Percentiles rank a stretch among this genome's conserved stretches.
Conservation (phyloP, 2,888 invertebrate genomes). For the Microdon myrmicae region DNA sequence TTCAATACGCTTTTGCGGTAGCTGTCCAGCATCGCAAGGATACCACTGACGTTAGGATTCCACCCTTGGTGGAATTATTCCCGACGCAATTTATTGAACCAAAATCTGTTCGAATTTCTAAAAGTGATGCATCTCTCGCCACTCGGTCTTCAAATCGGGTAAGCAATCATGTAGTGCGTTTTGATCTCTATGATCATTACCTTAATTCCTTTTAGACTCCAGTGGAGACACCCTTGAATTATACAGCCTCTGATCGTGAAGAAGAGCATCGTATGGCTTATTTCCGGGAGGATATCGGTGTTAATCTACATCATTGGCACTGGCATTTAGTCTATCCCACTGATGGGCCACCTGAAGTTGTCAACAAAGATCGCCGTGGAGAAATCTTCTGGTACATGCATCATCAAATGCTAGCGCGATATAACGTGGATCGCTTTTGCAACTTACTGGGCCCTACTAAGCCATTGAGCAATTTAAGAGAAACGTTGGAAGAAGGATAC, state of each 20-base stretch:
- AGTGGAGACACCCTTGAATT: constrained; percentile 75
- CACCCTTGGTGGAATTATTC: constrained; percentile 78
- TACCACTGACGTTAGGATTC: constrained; percentile 67
- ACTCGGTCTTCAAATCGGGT: constrained; percentile 65
- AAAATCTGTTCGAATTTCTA: constrained; percentile 73
- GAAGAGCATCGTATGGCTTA: constrained; percentile 82
- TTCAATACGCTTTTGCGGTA: constrained; percentile 79
- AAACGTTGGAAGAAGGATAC: constrained; percentile 78
- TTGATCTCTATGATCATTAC: background rate
- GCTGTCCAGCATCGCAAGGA: constrained; percentile 71
- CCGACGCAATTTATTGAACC: constrained; percentile 83
- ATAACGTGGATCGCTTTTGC: constrained; percentile 78
- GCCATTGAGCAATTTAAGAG: constrained; percentile 73
- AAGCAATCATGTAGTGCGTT: constrained; percentile 3
- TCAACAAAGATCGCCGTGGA: constrained; percentile 75
- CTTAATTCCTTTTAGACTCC: constrained; percentile 55
- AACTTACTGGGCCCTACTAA: constrained; percentile 61
- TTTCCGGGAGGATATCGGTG: constrained; percentile 81
- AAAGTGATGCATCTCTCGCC: constrained; percentile 74
- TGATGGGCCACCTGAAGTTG: constrained; percentile 70
- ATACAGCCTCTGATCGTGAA: constrained; percentile 76
- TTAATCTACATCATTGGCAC: constrained; percentile 89
- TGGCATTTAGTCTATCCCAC: constrained; percentile 86
- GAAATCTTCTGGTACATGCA: constrained; percentile 78
- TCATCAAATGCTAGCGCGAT: constrained; percentile 69